A percentile compares a stretch with the other conserved stretches of the same genome.
phyloP scores from a whole-genome alignment of 2,888 invertebrate genomes.

The Liodrosophila aerea region DNA sequence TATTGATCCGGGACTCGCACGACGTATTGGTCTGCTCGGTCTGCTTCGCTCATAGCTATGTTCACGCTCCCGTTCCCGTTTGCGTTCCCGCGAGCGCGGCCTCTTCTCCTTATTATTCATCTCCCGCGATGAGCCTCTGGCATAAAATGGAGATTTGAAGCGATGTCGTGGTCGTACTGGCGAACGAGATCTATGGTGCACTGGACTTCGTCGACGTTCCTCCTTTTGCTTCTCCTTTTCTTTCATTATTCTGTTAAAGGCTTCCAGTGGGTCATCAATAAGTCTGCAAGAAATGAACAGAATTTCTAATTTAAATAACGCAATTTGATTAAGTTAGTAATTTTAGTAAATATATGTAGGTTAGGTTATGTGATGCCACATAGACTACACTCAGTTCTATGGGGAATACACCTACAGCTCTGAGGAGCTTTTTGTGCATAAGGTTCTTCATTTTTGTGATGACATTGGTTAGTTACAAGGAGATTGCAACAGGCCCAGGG shows the following conservation, averaged over 20 bases:
- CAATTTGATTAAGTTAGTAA: background rate
- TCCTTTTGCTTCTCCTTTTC: conserved; percentile 88
- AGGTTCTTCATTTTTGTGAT: no score
- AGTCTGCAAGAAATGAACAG: no score
- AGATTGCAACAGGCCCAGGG: no score
- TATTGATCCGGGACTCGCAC: conserved; percentile 54
- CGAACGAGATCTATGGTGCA: conserved; percentile 82
- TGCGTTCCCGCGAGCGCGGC: conserved; percentile 60
- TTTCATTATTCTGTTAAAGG: conserved; percentile 92
- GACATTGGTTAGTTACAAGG: no score
- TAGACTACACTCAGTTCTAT: no score
- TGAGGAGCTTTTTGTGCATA: no score
- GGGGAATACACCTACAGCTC: no score
- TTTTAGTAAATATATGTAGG: no score
- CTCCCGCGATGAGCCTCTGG: conserved; percentile 71
- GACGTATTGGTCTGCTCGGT: conserved; percentile 43
- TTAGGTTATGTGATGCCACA: no score
- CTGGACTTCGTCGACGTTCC: conserved; percentile 83
- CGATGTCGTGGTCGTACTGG: conserved; percentile 73
- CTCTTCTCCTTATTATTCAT: conserved; percentile 55
- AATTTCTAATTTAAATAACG: no score
- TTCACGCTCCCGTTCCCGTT: conserved; percentile 54
- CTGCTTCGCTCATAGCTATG: conserved; percentile 64
- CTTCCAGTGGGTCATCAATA: conserved; percentile 93
- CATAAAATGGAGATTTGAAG: conserved; percentile 75